Percentiles rank a stretch among this genome's conserved stretches.
phyloP scores from a whole-genome alignment of 2,113 vertebrate genomes.

The Ailurus styani region DNA sequence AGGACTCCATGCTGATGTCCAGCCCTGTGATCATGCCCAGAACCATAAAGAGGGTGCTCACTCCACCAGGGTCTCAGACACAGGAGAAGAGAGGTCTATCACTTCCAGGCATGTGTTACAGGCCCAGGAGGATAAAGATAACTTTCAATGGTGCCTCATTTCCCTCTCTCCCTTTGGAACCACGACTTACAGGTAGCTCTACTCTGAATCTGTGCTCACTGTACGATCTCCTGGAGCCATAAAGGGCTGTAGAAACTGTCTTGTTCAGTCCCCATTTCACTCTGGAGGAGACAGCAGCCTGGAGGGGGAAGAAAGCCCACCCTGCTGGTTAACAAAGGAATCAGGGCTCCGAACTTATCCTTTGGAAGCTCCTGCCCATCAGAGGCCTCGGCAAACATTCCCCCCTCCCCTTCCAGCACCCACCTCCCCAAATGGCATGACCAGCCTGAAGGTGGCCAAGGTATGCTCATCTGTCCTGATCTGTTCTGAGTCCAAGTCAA shows the following conservation, averaged over 20 bases:
- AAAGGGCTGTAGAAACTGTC: neutral
- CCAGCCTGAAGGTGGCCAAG: too few relatives aligned
- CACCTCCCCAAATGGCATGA: neutral
- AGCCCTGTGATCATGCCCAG: neutral
- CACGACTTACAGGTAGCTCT: neutral
- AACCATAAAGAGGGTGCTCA: neutral
- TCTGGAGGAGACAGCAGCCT: neutral
- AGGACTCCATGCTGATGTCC: neutral
- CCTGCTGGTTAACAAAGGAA: neutral
- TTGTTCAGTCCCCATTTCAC: neutral
- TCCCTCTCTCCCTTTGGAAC: neutral
- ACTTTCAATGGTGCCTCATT: neutral
- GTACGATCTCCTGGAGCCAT: neutral
- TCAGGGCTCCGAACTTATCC: neutral
- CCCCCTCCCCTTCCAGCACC: neutral
- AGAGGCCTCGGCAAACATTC: neutral
- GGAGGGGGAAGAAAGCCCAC: neutral
- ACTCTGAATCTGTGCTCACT: neutral
- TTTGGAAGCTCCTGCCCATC: neutral
- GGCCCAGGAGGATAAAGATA: neutral
- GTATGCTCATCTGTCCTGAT: neutral
- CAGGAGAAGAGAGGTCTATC: neutral
- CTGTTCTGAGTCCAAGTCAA: neutral
- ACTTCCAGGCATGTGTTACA: neutral
- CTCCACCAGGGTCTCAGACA: neutral